Evolutionary conservation across 2,888 invertebrate genomes (phyloP).

Genomic region (Diachrysia chrysitis): DNA sequence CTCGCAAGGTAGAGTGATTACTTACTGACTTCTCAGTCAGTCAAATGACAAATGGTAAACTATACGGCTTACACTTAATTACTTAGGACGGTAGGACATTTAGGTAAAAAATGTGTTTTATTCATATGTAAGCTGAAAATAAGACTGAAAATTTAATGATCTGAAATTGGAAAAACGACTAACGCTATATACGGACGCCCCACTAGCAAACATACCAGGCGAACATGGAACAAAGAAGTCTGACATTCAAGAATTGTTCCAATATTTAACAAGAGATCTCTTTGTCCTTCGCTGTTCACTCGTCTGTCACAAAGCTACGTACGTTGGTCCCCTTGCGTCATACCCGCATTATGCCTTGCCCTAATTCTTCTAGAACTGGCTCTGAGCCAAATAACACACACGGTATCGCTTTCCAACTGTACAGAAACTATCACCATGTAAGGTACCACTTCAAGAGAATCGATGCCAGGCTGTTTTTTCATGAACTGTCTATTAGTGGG

Average conservation of each 20-base stretch:
- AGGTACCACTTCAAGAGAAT: slow-evolving; percentile 16
- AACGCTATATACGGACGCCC: background rate
- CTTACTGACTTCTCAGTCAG: no score
- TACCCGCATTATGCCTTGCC: slow-evolving; percentile 66
- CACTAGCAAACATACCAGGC: slow-evolving; percentile 14
- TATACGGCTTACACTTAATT: no score
- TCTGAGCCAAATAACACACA: slow-evolving; percentile 58
- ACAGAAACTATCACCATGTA: slow-evolving; percentile 28
- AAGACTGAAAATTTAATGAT: no score
- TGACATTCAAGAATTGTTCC: slow-evolving; percentile 37
- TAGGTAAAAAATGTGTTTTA: background rate
- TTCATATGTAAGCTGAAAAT: no score
- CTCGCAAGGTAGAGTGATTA: no score
- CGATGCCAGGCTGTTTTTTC: slow-evolving; percentile 21
- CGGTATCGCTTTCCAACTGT: slow-evolving; percentile 39
- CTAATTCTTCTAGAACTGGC: slow-evolving; percentile 64
- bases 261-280: slow-evolving; percentile 43
- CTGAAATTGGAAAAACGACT: background rate
- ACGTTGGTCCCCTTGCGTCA: slow-evolving; percentile 61
- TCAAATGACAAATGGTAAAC: no score
- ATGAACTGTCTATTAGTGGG: slow-evolving; percentile 5
- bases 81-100: no score
- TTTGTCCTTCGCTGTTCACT: slow-evolving; percentile 46
- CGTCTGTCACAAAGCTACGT: slow-evolving; percentile 38
- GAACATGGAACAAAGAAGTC: slow-evolving; percentile 29